Conservation (phyloP, 2,888 invertebrate species). For the Cephus spinipes region DNA sequence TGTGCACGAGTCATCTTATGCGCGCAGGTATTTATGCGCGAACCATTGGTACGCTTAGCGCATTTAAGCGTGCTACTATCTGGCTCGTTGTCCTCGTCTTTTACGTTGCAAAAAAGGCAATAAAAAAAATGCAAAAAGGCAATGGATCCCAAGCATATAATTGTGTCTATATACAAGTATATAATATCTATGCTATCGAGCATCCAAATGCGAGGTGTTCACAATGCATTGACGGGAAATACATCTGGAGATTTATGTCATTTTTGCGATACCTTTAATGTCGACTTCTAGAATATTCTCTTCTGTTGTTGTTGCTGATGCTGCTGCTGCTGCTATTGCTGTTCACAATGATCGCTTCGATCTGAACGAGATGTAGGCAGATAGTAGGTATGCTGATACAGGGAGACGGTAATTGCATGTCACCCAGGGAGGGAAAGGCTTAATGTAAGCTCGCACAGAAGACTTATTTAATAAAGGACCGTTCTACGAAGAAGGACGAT, state of each 20-base stretch:
- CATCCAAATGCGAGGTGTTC: not conserved
- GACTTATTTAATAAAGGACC: not conserved
- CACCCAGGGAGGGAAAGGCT: not conserved
- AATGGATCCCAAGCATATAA: not conserved
- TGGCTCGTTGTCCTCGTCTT: not conserved
- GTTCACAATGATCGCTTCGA: not conserved
- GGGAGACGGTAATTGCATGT: not conserved
- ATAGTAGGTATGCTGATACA: not conserved
- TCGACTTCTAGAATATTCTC: not conserved
- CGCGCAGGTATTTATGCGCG: not conserved
- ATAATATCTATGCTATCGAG: not conserved
- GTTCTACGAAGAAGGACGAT: not conserved
- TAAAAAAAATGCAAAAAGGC: not conserved
- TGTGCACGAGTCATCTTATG: not conserved
- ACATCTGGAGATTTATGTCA: not conserved
- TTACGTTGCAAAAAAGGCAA: not conserved
- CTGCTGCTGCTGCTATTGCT: not conserved
- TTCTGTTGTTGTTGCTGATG: not conserved
- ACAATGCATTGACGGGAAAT: not conserved
- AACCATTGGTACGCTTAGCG: not conserved
- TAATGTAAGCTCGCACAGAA: not conserved
- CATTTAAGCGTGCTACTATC: not conserved
- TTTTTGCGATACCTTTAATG: not conserved
- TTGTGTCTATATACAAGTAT: not conserved
- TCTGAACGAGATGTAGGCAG: not conserved